Base-by-base conservation (phyloP, 2,888 invertebrate genomes). In the Alsophila aescularia region DNA sequence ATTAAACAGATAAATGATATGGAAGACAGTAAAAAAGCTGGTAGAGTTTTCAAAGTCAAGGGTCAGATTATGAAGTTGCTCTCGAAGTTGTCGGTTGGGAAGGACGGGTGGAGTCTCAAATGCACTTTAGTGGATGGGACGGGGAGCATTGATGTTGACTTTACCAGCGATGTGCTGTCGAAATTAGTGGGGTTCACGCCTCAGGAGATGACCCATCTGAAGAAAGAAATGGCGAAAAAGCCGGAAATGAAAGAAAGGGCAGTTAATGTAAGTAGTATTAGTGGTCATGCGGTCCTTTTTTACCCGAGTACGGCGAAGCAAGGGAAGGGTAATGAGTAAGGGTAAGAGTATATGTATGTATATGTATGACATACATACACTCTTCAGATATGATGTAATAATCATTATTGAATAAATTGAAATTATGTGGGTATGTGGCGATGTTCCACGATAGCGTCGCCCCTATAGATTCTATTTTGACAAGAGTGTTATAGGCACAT, bases 61-160 rank as follows among this genome's bases (percentile, higher is more conserved):
- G 94, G 90, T 0, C 93, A 93, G 70, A 92, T 94, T 50, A 85
- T 92, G 69, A 86, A 81, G 43, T 74, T 94, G 12, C 66, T 92
- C 5, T 92, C 93, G 5, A 94, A 93, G 68, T 75, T 95, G 57
- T 83, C 87, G 0, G 88, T 93, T 1, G 83, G 85, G 10, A 90
- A 92, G 58, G 82, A 87, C 0, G 83, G 79, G 0, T 95, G 94
- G 93, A 85, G 85, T 68, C 79, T 95, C 21, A 90, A 87, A 50
- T 93, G 93, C 58, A 90, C 87, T 7, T 79, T 95, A 40, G 85
- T 87, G 6, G 95, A 95, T 75, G 90, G 87, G 13, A 93, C 92
- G 4, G 93, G 92, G 1, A 85, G 78, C 44, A 62, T 95, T 12
- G 89, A 93, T 43, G 93, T 93, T 1, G 86, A 88, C 13, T 91